phyloP scores from a whole-genome alignment of 2,888 invertebrate genomes.

The Dusona sp. region DNA sequence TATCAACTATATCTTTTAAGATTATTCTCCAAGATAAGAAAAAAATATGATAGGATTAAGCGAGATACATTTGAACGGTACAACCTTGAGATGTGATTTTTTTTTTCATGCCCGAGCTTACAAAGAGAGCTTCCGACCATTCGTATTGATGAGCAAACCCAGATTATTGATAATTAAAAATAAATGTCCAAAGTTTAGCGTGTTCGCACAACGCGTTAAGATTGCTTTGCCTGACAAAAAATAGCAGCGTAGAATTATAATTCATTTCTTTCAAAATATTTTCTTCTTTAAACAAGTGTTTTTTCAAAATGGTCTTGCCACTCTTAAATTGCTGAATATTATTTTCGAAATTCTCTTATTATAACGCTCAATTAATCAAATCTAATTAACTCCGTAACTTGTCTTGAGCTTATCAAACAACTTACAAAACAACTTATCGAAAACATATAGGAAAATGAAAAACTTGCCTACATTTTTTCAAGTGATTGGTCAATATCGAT shows the following conservation, averaged over 20 bases:
- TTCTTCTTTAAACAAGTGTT: conserved; percentile 14
- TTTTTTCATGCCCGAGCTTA: neutral
- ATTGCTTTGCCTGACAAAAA: neutral
- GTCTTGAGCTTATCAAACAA: neutral
- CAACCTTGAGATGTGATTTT: conserved; percentile 1
- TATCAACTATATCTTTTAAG: conserved; percentile 46
- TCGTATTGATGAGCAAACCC: conserved; percentile 21
- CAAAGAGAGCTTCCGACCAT: conserved; percentile 13
- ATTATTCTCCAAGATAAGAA: conserved; percentile 26
- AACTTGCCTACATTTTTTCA: neutral
- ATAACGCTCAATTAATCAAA: neutral
- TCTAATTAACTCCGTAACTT: neutral
- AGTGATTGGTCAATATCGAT: neutral
- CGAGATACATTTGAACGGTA: neutral
- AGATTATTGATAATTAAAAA: conserved; percentile 44
- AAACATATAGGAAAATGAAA: neutral
- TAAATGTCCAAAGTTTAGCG: conserved; percentile 55
- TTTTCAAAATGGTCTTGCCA: neutral
- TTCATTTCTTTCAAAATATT: neutral
- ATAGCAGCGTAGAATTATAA: neutral
- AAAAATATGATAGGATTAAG: conserved; percentile 26
- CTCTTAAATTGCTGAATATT: neutral
- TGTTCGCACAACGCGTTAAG: no score
- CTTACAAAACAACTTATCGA: conserved; percentile 3
- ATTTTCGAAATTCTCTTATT: conserved; percentile 34